Base-by-base conservation (phyloP, 2,797 vertebrate genomes). In the Synanceia verrucosa region DNA sequence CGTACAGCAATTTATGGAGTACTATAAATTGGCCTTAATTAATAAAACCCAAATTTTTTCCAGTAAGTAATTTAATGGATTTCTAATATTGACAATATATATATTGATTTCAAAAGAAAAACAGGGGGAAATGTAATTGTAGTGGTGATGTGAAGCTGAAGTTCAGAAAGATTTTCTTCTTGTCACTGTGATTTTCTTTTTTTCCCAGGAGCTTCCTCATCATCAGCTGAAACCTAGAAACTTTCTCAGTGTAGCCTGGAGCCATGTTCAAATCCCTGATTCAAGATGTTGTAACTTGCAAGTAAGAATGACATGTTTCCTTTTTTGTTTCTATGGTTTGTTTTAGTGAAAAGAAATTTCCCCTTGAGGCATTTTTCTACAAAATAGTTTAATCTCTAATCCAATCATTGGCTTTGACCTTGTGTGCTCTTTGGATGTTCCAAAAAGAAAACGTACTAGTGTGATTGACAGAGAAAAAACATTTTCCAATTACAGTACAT, bases 401-500 rank as follows among this genome's bases (percentile, higher is more conserved):
- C 77, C 78, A 78, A 44, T 86, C 65, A 81, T 66, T 34, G 51
- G 6, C 48, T 76, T 36, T 75, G 71, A 84, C 86, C 77, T 71
- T 1, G 2, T 53, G 46, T 79, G 59, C 43, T 12, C 70, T 76
- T 65, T 21, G 28, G 47, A 58, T 28, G 21, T 56, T 29, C 8
- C 5, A 37, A 48, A 66, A 33, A n/a, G 2, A 55, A 46, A 48
- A 31, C 11, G 1, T 2, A 48, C 23, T 6, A 26, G 9, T 70
- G 57, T 85, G 77, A 91, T 24, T 79, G 88, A 86, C 86, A 65
- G 85, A 73, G 60, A 70, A 79, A 82, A 78, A 86, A 82, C 58
- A 70, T 81, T 82, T 86, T 90, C 81, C 86, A 87, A 85, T 88
- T 87, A 90, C 82, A 77, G 65, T 52, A 62, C 86, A 75, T 19